Conservation (phyloP, 2,797 vertebrate species). For the Sus cebifrons region DNA sequence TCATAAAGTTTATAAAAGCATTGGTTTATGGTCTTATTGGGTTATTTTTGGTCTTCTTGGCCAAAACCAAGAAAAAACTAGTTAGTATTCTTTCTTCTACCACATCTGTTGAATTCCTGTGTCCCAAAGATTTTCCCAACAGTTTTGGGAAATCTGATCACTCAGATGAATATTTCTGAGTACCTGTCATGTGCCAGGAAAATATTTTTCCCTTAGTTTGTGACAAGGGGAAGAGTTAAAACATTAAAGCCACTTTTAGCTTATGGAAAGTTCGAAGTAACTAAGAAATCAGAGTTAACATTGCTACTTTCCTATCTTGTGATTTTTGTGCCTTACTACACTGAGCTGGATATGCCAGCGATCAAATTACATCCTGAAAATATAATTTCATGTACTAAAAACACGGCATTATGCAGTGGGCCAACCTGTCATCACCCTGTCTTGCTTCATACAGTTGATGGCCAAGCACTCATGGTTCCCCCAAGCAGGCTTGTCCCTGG, state of each 20-base stretch:
- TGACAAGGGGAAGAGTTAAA: conserved; percentile 31
- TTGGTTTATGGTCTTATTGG: neutral
- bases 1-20: neutral
- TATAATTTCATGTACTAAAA: neutral
- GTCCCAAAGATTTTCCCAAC: neutral
- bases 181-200: neutral
- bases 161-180: conserved; percentile 47
- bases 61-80: conserved; percentile 42
- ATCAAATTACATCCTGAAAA: neutral
- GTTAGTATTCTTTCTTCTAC: neutral
- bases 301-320: neutral
- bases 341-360: neutral
- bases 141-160: conserved; percentile 45
- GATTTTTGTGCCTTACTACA: neutral
- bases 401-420: neutral
- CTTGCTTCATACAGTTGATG: neutral
- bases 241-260: neutral
- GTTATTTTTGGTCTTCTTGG: conserved; percentile 35
- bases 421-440: no score
- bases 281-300: neutral
- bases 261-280: conserved; percentile 32
- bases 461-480: neutral
- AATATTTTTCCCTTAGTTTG: neutral
- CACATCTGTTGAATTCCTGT: neutral
- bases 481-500: neutral